Base-by-base conservation (phyloP, 2,113 vertebrate genomes). In the Sterrhoptilus dennistouni region DNA sequence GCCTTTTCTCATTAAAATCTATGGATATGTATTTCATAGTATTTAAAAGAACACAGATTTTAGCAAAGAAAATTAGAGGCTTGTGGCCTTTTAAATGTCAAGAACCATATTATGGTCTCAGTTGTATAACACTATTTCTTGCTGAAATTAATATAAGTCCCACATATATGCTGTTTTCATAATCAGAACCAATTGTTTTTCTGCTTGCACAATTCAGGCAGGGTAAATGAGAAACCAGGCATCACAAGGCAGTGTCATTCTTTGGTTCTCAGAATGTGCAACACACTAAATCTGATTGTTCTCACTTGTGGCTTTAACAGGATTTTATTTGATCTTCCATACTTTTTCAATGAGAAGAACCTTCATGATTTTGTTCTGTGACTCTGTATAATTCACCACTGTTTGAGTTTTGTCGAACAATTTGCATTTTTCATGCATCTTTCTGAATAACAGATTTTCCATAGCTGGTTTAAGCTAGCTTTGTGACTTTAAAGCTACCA, bases 1-100 rank as follows among this genome's bases (percentile, higher is more conserved):
- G 91, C 93, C 94, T 97, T 94, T 89, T 45, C 84, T 96, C 81
- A 93, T 96, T 96, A 96, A 94, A 93, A 91, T 82, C 69, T 36
- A 52, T 49, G 70, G 69, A 75, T 79, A 91, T 82, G 92, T 85
- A 95, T 89, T 91, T 76, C 71, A 92, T 35, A 84, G 40, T 72
- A 57, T 93, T 95, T 84, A 83, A 82, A 97, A 94, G 53, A 87
- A 79, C 27, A 85, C 69, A 95, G 74, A 94, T 89, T 96, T 94
- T 94, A 91, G 57, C 53, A 79, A 69, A 36, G 59, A 84, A 89
- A 94, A 71, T 84, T 82, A 87, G 72, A 87, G 83, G 47, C 60
- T 79, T 89, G 45, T 74, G 83, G 78, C 70, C 84, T 87, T 94
- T 87, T 69, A 93, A 96, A 87, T 64, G 70, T 91, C 91, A 93